These are phyloP conservation scores for Pachyuromys duprasi DNA, from an alignment of 2,797 vertebrate species.

Conservation along the genomic window DNA sequence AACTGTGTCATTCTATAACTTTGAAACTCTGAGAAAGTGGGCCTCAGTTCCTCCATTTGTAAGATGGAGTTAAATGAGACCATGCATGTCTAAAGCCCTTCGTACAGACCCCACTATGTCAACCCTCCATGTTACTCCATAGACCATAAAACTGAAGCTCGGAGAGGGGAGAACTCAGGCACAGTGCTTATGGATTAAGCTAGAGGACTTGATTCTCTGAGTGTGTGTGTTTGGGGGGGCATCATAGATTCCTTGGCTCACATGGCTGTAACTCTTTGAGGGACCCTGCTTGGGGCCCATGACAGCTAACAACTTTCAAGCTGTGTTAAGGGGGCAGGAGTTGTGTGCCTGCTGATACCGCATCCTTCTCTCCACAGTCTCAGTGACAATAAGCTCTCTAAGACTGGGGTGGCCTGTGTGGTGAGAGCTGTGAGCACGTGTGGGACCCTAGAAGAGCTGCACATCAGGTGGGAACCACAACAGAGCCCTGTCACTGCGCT, in stretches of 20 bases:
- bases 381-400: conserved; percentile 87
- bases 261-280: not conserved
- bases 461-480: conserved; percentile 87
- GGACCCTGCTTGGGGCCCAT: not conserved
- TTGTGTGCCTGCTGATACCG: not conserved
- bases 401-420: conserved; percentile 83
- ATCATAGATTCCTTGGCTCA: not conserved
- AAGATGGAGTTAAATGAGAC: not conserved
- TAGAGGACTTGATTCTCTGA: not conserved
- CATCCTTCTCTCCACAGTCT: conserved; percentile 84
- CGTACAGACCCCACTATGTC: not conserved
- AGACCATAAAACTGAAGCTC: not conserved
- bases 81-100: not conserved
- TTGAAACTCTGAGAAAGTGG: not conserved
- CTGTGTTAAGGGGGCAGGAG: not conserved
- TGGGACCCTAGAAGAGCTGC: conserved; percentile 83
- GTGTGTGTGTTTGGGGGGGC: too few relatives aligned
- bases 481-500: accelerated
- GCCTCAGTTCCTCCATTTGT: conserved; percentile 33
- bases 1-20: not conserved
- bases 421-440: conserved; percentile 82
- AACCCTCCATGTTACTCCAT: not conserved
- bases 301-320: not conserved
- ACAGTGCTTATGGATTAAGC: accelerated
- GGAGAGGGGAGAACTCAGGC: not conserved